Evolutionary conservation across 2,888 invertebrate genomes (phyloP).

Genomic region (Atethmia centrago): DNA sequence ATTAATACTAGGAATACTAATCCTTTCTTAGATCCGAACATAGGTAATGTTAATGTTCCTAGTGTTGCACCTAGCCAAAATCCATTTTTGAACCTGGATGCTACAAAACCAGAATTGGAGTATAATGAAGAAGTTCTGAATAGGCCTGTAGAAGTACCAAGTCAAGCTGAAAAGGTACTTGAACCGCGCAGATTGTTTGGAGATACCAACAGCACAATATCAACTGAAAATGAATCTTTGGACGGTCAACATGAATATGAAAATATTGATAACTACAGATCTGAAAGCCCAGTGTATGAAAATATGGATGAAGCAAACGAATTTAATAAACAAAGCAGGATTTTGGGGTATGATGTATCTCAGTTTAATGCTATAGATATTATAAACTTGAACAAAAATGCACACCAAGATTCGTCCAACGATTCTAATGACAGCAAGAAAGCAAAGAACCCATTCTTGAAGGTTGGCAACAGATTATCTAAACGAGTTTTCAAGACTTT

Average conservation of each 20-base stretch:
- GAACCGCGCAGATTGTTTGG: slow-evolving; percentile 84
- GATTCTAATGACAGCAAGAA: slow-evolving; percentile 84
- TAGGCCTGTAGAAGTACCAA: slow-evolving; percentile 63
- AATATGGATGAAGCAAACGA: slow-evolving; percentile 80
- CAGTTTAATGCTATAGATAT: slow-evolving; percentile 85
- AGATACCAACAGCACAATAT: slow-evolving; percentile 86
- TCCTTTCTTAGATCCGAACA: slow-evolving; percentile 84
- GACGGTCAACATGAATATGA: slow-evolving; percentile 82
- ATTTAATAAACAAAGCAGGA: slow-evolving; percentile 87
- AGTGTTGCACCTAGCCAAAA: slow-evolving; percentile 68
- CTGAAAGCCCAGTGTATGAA: slow-evolving; percentile 85
- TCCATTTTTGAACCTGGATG: slow-evolving; percentile 77
- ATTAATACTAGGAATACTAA: slow-evolving; percentile 82
- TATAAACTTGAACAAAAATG: slow-evolving; percentile 83
- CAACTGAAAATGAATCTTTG: slow-evolving; percentile 83
- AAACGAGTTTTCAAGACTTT: slow-evolving; percentile 86
- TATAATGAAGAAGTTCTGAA: slow-evolving; percentile 76
- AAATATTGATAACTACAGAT: slow-evolving; percentile 81
- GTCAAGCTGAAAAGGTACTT: slow-evolving; percentile 67
- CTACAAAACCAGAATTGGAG: slow-evolving; percentile 76
- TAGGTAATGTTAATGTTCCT: slow-evolving; percentile 67
- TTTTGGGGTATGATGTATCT: slow-evolving; percentile 87
- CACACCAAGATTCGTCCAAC: slow-evolving; percentile 75
- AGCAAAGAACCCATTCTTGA: slow-evolving; percentile 80
- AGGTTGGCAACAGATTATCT: slow-evolving; percentile 84